A percentile compares a stretch with the other conserved stretches of the same genome.
phyloP scores from a whole-genome alignment of 2,888 invertebrate genomes.

The Ferdinandea cuprea region DNA sequence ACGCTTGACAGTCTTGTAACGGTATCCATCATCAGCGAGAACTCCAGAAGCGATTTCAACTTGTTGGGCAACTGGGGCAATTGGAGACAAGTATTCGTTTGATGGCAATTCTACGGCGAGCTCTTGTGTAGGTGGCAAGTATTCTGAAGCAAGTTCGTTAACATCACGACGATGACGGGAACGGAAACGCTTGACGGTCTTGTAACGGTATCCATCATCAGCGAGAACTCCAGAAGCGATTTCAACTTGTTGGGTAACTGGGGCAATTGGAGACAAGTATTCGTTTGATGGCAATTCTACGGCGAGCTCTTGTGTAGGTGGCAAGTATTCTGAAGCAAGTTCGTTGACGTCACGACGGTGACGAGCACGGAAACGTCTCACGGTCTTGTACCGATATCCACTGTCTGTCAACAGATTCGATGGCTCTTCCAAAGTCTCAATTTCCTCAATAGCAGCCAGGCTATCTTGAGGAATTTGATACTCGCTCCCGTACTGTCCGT shows the following conservation, averaged over 20 bases:
- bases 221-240: slow-evolving; percentile 78
- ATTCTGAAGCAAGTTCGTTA: slow-evolving; percentile 76
- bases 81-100: slow-evolving; percentile 64
- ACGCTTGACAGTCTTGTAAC: slow-evolving; percentile 72
- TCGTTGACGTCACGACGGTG: slow-evolving; percentile 77
- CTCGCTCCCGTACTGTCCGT: slow-evolving; percentile 68
- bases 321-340: slow-evolving; percentile 74
- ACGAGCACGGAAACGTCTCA: slow-evolving; percentile 68
- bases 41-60: slow-evolving; percentile 59
- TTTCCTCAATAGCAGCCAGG: slow-evolving; percentile 63
- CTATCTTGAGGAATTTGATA: slow-evolving; percentile 44
- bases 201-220: slow-evolving; percentile 79
- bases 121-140: slow-evolving; percentile 76
- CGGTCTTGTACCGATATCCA: slow-evolving; percentile 68
- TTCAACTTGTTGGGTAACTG: slow-evolving; percentile 79
- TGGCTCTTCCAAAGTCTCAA: slow-evolving; percentile 43
- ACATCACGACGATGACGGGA: slow-evolving; percentile 77
- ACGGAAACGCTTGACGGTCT: slow-evolving; percentile 74
- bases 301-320: slow-evolving; percentile 59
- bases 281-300: slow-evolving; percentile 47
- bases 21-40: slow-evolving; percentile 78
- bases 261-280: slow-evolving; percentile 61
- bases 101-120: slow-evolving; percentile 38
- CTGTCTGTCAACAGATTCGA: slow-evolving; percentile 33
- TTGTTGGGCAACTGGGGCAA: slow-evolving; percentile 70